Evolutionary conservation across 2,113 vertebrate genomes (phyloP).

Genomic region (Brienomyrus longianalis): DNA sequence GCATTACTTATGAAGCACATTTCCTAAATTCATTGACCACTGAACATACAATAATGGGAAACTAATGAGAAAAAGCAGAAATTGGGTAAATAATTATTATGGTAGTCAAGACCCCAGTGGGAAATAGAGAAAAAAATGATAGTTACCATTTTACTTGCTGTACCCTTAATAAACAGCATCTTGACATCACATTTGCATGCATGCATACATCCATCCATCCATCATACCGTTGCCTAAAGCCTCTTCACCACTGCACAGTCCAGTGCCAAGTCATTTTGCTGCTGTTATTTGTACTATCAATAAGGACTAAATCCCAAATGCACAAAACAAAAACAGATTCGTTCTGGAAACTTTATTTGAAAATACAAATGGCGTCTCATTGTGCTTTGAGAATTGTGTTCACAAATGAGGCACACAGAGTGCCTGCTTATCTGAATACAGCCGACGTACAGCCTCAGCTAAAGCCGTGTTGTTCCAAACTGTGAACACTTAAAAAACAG

Average conservation of each 20-base stretch:
- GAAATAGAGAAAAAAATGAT: neutral
- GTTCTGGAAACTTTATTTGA: neutral
- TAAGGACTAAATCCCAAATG: neutral
- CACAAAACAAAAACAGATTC: neutral
- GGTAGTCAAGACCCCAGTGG: neutral
- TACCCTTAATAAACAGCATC: neutral
- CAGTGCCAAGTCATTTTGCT: neutral
- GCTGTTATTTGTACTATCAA: neutral
- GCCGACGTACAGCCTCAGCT: neutral
- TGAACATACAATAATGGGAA: neutral
- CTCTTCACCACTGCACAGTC: neutral
- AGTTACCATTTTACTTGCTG: neutral
- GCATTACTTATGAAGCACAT: neutral
- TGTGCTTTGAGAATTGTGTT: constrained; percentile 7
- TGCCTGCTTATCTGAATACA: neutral
- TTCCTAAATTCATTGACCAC: constrained; percentile 6
- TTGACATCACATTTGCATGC: neutral
- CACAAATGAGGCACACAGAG: neutral
- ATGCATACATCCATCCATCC: neutral
- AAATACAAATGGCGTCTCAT: neutral
- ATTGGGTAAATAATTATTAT: neutral
- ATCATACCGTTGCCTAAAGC: neutral
- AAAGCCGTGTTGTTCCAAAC: neutral
- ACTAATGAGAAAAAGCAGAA: neutral
- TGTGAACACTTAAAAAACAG: constrained; percentile 1